Evolutionary conservation across 64 coral and sea anemone species (phyloP), one percentile per base, ranked within the genome.

Genomic region (Anthopleura sola): DNA sequence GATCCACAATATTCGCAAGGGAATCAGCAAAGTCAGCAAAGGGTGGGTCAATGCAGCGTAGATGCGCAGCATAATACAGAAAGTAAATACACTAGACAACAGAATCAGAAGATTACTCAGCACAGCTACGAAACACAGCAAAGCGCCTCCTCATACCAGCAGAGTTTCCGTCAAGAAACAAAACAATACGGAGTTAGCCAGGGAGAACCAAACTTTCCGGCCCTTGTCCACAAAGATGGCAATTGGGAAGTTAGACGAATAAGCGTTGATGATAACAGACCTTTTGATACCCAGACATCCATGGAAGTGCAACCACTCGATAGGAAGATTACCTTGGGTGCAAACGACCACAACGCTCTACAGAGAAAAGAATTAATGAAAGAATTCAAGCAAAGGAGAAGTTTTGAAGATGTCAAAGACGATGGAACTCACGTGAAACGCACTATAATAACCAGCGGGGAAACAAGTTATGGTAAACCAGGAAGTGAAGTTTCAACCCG

Each of bases 291-390:
- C 44, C 76, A 79, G 76, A 79, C 76, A 79, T 79, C 76, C 76
- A 79, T 79, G 76, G 76, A 79, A 79, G 76, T 79, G 24, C 37
- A 47, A 23, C 76, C 76, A 79, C 76, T 79, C 38, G 76, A 79
- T 44, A 38, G 76, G 37, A 79, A 79, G 76, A 38, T 79, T 38
- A 79, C 76, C 18, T 48, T 79, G 66, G 76, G 76, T 79, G 76
- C 76, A 38, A 79, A 8, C 23, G 76, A 79, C 39, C 36, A 79
- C 38, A 79, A 79, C 37, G 76, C 76, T 79, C 37, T 16, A 24
- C 76, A 79, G 44, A 79, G 76, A 48, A 46, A 23, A 46, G 76
- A 79, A 44, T 18, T 79, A 17, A 79, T 79, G 76, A 44, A 79
- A 44, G 76, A 79, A 47, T 79, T 79, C 76, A 79, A 79, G 44